These are phyloP conservation scores for Paracanthobrama guichenoti DNA, from an alignment of 2,113 vertebrate species.

Conservation along the genomic window DNA sequence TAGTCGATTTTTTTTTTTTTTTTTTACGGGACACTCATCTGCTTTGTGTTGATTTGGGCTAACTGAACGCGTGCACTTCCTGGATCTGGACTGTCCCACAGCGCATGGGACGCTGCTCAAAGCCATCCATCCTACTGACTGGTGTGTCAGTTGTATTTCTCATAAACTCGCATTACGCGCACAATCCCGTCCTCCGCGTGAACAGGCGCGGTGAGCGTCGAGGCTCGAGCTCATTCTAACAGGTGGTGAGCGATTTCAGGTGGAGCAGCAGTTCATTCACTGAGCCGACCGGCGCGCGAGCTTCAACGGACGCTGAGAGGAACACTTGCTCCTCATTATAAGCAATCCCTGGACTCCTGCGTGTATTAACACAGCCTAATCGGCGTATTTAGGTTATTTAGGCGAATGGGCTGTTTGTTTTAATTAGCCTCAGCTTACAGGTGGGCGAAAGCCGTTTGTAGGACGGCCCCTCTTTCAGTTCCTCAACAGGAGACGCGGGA, in stretches of 20 bases:
- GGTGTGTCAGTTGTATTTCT: neutral
- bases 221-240: conserved; percentile 67
- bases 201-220: conserved; percentile 4
- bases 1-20: neutral
- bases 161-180: neutral
- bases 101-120: conserved; percentile 17
- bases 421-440: conserved; percentile 57
- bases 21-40: neutral
- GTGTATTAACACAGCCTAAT: neutral
- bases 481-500: conserved; percentile 57
- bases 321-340: neutral
- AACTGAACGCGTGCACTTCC: conserved; percentile 20
- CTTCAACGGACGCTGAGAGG: conserved; percentile 19
- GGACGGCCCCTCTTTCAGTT: conserved; percentile 60
- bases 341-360: neutral
- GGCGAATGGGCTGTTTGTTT: neutral
- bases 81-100: conserved; percentile 29
- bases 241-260: conserved; percentile 69
- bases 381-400: neutral
- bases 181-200: neutral
- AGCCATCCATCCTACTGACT: neutral
- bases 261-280: conserved; percentile 48
- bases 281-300: neutral
- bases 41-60: conserved; percentile 11
- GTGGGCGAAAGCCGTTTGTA: conserved; percentile 60